Percentiles rank a stretch among this genome's conserved stretches.
phyloP scores from a whole-genome alignment of 2,113 vertebrate species.

The Poeciliopsis turrubarensis region DNA sequence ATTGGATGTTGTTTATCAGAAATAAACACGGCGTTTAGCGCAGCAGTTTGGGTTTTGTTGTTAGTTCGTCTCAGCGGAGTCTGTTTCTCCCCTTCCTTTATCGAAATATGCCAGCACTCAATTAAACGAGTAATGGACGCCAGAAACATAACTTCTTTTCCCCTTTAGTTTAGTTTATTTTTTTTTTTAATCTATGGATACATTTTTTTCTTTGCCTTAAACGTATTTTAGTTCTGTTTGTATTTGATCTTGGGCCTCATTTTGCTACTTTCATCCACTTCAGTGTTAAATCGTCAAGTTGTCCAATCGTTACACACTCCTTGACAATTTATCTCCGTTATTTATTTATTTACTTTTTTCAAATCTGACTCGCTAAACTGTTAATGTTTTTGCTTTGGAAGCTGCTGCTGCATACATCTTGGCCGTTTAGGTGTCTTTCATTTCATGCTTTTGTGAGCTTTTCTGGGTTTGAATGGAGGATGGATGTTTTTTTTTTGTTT shows the following conservation, averaged over 20 bases:
- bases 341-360: too few relatives aligned
- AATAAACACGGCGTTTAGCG: background rate
- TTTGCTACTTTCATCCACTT: background rate
- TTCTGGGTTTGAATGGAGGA: constrained; percentile 9
- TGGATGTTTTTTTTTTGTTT: background rate
- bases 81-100: too few relatives aligned
- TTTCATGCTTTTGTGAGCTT: constrained; percentile 26
- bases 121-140: background rate
- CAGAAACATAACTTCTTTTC: background rate
- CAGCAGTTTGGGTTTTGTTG: background rate
- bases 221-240: background rate
- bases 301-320: background rate
- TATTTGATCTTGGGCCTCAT: background rate
- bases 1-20: background rate
- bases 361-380: background rate
- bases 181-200: too few relatives aligned
- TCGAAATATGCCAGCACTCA: too few relatives aligned
- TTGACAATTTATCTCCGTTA: too few relatives aligned
- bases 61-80: too few relatives aligned
- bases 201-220: too few relatives aligned
- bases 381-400: background rate
- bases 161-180: too few relatives aligned
- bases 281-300: background rate
- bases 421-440: constrained; percentile 21
- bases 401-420: background rate